Conservation (phyloP, 2,888 invertebrate genomes). For the Apamea anceps region DNA sequence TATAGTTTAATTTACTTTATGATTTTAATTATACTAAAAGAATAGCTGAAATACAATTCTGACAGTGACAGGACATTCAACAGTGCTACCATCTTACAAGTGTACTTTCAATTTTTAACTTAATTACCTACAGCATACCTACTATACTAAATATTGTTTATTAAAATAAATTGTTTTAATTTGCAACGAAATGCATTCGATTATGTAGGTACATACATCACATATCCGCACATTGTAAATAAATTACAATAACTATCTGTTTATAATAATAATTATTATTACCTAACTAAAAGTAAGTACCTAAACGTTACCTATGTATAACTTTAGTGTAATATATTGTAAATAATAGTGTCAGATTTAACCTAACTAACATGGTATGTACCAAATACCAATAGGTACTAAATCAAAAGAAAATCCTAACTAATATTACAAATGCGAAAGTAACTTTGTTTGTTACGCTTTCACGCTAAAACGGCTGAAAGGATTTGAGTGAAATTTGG, state of each 20-base stretch:
- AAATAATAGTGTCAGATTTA: slow-evolving; percentile 21
- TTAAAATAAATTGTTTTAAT: not conserved
- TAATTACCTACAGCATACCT: not conserved
- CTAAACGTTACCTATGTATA: not conserved
- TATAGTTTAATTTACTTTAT: not conserved
- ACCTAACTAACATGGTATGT: not conserved
- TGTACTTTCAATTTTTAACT: not conserved
- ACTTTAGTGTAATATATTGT: slow-evolving; percentile 26
- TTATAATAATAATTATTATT: not conserved
- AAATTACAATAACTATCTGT: slow-evolving; percentile 6
- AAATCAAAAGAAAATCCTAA: not conserved
- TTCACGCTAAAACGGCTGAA: no score
- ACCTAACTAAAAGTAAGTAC: not conserved
- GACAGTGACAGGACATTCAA: not conserved
- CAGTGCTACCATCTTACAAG: not conserved
- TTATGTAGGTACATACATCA: not conserved
- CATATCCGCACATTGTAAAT: slow-evolving; percentile 34
- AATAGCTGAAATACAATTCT: not conserved
- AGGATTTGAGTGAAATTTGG: no score
- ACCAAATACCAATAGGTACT: not conserved
- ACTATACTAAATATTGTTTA: not conserved
- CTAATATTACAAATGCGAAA: no score
- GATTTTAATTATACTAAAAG: not conserved
- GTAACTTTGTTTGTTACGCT: no score
- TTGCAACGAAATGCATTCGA: not conserved